A percentile compares a stretch with the other conserved stretches of the same genome.
Conservation (phyloP, 2,888 invertebrate genomes). For the Crematogaster levior region DNA sequence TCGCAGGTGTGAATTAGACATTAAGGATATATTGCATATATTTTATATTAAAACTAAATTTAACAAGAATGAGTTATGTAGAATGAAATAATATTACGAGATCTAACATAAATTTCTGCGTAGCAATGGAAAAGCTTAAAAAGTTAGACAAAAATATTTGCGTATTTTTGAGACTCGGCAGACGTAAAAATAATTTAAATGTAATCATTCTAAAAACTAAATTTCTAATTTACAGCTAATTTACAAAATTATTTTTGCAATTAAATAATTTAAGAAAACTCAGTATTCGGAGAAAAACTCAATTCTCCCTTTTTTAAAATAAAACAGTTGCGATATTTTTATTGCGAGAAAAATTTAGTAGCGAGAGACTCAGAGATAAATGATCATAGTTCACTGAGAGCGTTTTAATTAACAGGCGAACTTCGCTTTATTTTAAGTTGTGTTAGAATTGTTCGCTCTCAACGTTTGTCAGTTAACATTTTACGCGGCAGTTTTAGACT, state of each 20-base stretch:
- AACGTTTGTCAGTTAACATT: neutral
- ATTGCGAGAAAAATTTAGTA: neutral
- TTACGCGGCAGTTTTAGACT: neutral
- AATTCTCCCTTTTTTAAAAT: neutral
- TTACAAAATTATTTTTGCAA: neutral
- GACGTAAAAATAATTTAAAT: neutral
- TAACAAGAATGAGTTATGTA: neutral
- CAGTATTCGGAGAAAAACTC: neutral
- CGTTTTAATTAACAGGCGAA: neutral
- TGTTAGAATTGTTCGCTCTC: neutral
- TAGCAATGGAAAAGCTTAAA: neutral
- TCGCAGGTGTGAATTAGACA: neutral
- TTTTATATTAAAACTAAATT: constrained; percentile 36
- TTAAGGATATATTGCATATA: constrained; percentile 3
- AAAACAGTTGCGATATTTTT: neutral
- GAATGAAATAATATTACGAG: neutral
- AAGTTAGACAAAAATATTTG: constrained; percentile 1
- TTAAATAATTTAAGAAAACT: neutral
- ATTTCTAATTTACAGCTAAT: neutral
- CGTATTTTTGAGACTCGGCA: neutral
- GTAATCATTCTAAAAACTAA: neutral
- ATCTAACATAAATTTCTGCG: neutral
- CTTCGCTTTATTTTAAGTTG: neutral
- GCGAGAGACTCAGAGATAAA: neutral
- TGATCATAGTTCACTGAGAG: neutral